A percentile compares a stretch with the other conserved stretches of the same genome.
Evolutionary conservation across 1,140 invertebrate species (phyloP).

Genomic region (Heliconius melpomene): DNA sequence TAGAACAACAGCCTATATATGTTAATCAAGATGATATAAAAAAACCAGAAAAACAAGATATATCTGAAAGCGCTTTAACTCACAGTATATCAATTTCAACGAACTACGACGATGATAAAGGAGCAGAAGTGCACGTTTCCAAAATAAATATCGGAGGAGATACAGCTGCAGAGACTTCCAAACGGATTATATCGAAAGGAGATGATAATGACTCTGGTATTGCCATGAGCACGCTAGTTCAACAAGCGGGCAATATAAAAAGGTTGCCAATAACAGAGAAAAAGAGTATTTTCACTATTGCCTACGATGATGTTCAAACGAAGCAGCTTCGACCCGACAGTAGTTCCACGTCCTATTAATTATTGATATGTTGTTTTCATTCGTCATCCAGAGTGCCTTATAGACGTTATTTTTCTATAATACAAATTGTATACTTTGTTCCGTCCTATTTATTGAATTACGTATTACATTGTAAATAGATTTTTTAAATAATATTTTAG

Average conservation of each 20-base stretch:
- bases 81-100: slow-evolving; percentile 76
- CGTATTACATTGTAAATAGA: slow-evolving; percentile 40
- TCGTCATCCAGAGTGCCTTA: slow-evolving; percentile 53
- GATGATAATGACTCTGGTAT: slow-evolving; percentile 90
- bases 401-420: slow-evolving; percentile 38
- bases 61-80: slow-evolving; percentile 71
- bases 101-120: slow-evolving; percentile 62
- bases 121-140: slow-evolving; percentile 71
- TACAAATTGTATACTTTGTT: slow-evolving; percentile 36
- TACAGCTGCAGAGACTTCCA: slow-evolving; percentile 46
- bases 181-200: slow-evolving; percentile 55
- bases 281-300: slow-evolving; percentile 96
- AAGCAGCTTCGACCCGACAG: slow-evolving; percentile 79
- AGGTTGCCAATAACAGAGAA: slow-evolving; percentile 91
- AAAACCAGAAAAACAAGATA: slow-evolving; percentile 56
- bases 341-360: slow-evolving; percentile 79
- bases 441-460: slow-evolving; percentile 42
- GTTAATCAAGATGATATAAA: slow-evolving; percentile 76
- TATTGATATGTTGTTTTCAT: slow-evolving; percentile 42
- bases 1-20: slow-evolving; percentile 73
- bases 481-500: slow-evolving; percentile 46
- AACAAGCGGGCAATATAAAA: slow-evolving; percentile 79
- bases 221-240: slow-evolving; percentile 84
- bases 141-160: slow-evolving; percentile 77
- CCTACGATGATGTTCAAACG: slow-evolving; percentile 90